Percentiles rank a stretch among this genome's conserved stretches.
Conservation (phyloP, 2,113 vertebrate species). For the Psettodes erumei region DNA sequence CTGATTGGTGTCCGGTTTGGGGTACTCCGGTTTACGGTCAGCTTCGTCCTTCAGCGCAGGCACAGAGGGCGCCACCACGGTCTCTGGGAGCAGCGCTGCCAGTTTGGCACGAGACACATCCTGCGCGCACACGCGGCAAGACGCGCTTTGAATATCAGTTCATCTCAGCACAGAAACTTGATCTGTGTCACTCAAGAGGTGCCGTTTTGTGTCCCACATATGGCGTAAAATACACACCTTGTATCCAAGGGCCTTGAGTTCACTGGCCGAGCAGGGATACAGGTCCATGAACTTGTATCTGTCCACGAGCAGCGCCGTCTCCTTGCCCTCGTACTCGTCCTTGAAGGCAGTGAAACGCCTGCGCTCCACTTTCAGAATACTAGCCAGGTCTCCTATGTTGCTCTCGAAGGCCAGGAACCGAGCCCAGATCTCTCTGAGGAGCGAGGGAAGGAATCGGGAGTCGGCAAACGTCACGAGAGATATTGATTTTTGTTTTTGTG, state of each 20-base stretch:
- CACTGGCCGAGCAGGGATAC: conserved; percentile 95
- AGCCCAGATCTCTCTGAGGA: conserved; percentile 95
- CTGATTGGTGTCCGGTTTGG: conserved; percentile 97
- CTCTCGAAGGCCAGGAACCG: conserved; percentile 98
- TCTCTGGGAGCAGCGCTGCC: conserved; percentile 91
- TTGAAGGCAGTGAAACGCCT: conserved; percentile 96
- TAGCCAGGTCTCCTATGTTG: conserved; percentile 97
- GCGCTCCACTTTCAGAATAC: conserved; percentile 98
- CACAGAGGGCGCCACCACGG: conserved; percentile 92
- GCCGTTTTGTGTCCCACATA: too few relatives aligned
- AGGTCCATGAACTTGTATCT: conserved; percentile 99
- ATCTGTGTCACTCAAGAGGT: not conserved
- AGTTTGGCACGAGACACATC: conserved; percentile 97
- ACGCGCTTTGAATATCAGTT: not conserved
- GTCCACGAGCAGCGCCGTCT: conserved; percentile 96
- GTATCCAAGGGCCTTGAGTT: conserved; percentile 98
- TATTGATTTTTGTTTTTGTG: rapidly evolving
- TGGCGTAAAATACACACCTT: conserved; percentile 83
- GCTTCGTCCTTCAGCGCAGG: conserved; percentile 93
- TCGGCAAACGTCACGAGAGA: not conserved
- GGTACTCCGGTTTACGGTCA: conserved; percentile 97
- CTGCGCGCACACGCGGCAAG: conserved; percentile 76
- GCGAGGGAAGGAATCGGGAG: not conserved
- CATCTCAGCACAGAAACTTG: conserved; percentile 43
- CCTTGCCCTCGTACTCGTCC: conserved; percentile 98